These are phyloP conservation scores for Anguilla japonica DNA, from an alignment of 2,113 vertebrate species.

Conservation along the genomic window DNA sequence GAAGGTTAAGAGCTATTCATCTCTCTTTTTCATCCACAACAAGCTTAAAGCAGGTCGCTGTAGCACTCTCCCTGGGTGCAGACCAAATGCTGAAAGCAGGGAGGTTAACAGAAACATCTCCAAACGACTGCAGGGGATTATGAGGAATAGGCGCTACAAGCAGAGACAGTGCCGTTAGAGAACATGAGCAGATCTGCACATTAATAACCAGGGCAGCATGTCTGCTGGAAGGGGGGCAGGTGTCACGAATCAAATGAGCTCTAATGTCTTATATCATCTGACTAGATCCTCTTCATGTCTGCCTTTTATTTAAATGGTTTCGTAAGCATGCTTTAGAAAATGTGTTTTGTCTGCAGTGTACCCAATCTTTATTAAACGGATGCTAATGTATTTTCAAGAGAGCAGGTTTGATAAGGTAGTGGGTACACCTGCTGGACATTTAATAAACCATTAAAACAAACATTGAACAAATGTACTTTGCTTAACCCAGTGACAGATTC, in stretches of 20 bases:
- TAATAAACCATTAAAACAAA: too few species aligned
- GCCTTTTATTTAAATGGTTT: neutral
- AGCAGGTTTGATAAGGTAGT: neutral
- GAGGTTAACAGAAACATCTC: too few species aligned
- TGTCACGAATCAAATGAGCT: neutral
- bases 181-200: neutral
- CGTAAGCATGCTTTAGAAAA: neutral
- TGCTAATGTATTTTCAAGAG: too few species aligned
- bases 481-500: constrained; percentile 69
- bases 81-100: too few species aligned
- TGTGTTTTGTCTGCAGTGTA: neutral
- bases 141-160: too few species aligned
- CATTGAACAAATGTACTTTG: neutral
- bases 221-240: neutral
- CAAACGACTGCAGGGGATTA: too few species aligned
- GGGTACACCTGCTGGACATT: neutral
- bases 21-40: too few species aligned
- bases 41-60: too few species aligned
- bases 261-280: neutral
- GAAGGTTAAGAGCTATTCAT: neutral
- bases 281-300: neutral
- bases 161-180: too few species aligned
- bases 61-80: too few species aligned
- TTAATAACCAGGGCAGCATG: neutral
- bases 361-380: too few species aligned